A percentile compares a stretch with the other conserved stretches of the same genome.
phyloP scores from a whole-genome alignment of 2,888 invertebrate genomes.

The Ceraclea dissimilis region DNA sequence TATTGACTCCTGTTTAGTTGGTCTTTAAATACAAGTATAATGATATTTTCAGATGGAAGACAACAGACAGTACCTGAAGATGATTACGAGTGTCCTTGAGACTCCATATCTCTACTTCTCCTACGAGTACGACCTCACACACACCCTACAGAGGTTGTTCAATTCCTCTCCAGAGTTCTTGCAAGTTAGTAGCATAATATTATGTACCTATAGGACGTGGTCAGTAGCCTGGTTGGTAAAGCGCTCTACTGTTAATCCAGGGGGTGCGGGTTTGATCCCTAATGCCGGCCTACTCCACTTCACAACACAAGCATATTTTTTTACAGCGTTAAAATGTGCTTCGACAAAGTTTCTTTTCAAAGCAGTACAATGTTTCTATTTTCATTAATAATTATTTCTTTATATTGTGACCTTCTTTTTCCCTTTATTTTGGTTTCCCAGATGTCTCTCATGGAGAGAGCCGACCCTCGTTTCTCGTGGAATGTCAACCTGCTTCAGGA shows the following conservation, averaged over 20 bases:
- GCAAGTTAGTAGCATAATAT: conserved; percentile 42
- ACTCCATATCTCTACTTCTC: conserved; percentile 91
- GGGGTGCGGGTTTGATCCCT: no score
- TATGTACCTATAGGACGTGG: background rate
- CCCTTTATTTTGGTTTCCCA: conserved; percentile 30
- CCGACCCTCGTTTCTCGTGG: conserved; percentile 91
- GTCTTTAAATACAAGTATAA: no score
- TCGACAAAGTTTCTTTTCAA: no score
- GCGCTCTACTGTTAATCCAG: no score
- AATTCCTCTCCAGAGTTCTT: conserved; percentile 78
- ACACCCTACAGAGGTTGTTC: conserved; percentile 81
- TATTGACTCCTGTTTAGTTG: no score
- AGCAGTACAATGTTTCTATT: no score
- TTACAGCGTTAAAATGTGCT: no score
- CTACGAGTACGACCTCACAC: conserved; percentile 88
- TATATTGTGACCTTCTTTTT: background rate
- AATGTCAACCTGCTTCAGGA: conserved; percentile 75
- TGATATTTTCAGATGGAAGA: conserved; percentile 63
- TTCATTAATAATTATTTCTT: no score
- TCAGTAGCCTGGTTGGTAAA: no score
- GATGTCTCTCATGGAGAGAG: conserved; percentile 68
- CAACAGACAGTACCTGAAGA: conserved; percentile 75
- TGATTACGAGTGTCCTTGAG: conserved; percentile 75
- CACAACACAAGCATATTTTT: no score
- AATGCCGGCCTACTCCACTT: no score